Conservation (phyloP, 1,140 invertebrate species). For the Drosophila melanica region DNA sequence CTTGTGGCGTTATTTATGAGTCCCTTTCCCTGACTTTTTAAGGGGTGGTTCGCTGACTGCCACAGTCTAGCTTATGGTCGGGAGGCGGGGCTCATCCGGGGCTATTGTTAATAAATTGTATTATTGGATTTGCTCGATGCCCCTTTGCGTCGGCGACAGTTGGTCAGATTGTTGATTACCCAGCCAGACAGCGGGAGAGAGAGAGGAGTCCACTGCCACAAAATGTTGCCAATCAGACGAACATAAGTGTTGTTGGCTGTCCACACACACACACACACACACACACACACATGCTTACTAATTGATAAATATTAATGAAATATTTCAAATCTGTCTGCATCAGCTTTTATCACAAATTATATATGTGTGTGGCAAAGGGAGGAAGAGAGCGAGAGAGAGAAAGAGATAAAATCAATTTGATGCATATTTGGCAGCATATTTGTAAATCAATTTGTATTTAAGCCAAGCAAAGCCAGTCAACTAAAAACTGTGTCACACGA, state of each 20-base stretch:
- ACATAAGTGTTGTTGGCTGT: slow-evolving; percentile 75
- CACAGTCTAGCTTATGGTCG: background rate
- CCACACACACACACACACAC: slow-evolving; percentile 70
- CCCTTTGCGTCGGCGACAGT: slow-evolving; percentile 59
- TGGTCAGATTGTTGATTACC: slow-evolving; percentile 50
- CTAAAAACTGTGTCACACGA: too few relatives aligned
- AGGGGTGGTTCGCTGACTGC: slow-evolving; percentile 29
- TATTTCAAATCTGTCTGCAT: slow-evolving; percentile 36
- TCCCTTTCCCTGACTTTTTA: slow-evolving; percentile 12
- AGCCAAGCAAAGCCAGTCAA: too few relatives aligned
- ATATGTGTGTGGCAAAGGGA: too few relatives aligned
- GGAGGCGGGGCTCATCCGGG: slow-evolving; percentile 7
- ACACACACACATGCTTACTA: slow-evolving; percentile 59
- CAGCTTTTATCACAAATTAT: background rate
- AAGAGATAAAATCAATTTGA: too few relatives aligned
- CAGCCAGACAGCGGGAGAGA: too few relatives aligned
- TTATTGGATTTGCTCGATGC: slow-evolving; percentile 80
- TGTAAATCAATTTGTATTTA: too few relatives aligned
- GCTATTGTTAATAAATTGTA: slow-evolving; percentile 79
- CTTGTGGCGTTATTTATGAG: slow-evolving; percentile 68
- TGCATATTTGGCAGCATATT: too few relatives aligned
- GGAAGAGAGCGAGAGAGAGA: too few relatives aligned
- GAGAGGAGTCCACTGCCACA: too few relatives aligned
- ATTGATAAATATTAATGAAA: slow-evolving; percentile 74
- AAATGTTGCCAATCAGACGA: slow-evolving; percentile 62